Evolutionary conservation across 1,140 invertebrate species (phyloP).

Genomic region (Neuroterus valhalla): DNA sequence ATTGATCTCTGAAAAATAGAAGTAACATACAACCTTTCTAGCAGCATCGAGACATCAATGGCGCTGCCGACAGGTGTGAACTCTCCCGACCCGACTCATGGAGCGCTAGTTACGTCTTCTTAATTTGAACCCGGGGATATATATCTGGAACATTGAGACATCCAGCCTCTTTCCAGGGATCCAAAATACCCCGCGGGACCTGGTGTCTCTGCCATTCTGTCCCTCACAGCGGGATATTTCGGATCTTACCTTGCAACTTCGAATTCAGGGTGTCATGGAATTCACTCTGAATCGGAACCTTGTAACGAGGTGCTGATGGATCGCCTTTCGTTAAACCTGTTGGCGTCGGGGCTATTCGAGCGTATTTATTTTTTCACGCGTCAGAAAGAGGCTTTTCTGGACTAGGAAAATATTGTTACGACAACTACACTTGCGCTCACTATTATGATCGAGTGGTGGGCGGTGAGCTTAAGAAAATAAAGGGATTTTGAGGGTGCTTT

Average conservation of each 20-base stretch:
- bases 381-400: neutral
- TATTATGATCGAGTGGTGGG: constrained; percentile 2
- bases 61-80: constrained; percentile 34
- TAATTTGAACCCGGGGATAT: neutral
- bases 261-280: neutral
- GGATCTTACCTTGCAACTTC: constrained; percentile 16
- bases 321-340: neutral
- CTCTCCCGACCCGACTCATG: neutral
- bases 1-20: constrained; percentile 16
- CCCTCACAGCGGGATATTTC: neutral
- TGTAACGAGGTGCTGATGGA: constrained; percentile 26
- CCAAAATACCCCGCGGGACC: neutral
- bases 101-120: neutral
- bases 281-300: neutral
- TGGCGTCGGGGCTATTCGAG: neutral
- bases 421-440: neutral
- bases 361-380: neutral
- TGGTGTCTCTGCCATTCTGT: neutral
- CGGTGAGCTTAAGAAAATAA: constrained; percentile 13
- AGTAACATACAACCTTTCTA: constrained; percentile 19
- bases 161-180: constrained; percentile 11
- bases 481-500: neutral
- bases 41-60: constrained; percentile 3
- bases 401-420: constrained; percentile 12
- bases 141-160: constrained; percentile 8